Conservation (phyloP, 2,888 invertebrate genomes). For the Eristalis arbustorum region DNA sequence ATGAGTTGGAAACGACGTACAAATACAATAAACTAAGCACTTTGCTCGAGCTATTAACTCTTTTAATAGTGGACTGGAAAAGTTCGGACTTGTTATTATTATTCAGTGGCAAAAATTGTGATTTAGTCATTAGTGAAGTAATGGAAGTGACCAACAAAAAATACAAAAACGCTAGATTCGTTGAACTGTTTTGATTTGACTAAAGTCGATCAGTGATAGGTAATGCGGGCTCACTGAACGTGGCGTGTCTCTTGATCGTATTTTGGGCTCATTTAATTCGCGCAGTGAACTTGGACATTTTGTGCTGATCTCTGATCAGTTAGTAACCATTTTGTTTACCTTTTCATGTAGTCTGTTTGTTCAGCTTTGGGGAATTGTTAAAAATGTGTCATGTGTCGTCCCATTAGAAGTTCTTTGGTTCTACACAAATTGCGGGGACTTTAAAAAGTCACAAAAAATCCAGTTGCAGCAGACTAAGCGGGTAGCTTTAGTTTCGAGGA, state of each 20-base stretch:
- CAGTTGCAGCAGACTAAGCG: too few relatives aligned
- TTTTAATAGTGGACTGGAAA: slow-evolving; percentile 42
- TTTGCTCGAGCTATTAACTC: slow-evolving; percentile 36
- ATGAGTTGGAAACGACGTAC: slow-evolving; percentile 19
- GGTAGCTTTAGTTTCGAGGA: too few relatives aligned
- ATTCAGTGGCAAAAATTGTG: slow-evolving; percentile 1
- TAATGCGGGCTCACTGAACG: background rate
- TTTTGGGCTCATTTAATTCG: too few relatives aligned
- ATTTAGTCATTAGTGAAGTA: slow-evolving; percentile 10
- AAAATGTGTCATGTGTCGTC: too few relatives aligned
- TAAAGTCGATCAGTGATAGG: background rate
- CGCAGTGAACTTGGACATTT: background rate
- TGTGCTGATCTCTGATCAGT: background rate
- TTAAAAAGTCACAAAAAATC: too few relatives aligned
- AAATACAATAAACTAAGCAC: background rate
- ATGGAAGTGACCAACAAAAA: too few relatives aligned
- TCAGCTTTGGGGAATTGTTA: too few relatives aligned
- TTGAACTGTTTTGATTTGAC: background rate
- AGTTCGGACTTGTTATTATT: background rate
- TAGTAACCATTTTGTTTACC: too few relatives aligned
- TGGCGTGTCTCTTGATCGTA: too few relatives aligned
- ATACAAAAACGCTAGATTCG: background rate
- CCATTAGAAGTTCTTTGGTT: too few relatives aligned
- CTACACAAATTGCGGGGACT: too few relatives aligned
- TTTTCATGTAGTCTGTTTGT: too few relatives aligned